Evolutionary conservation across 2,797 vertebrate species (phyloP), one percentile per base, ranked within the genome.

Genomic region (Diplodus sargus): DNA sequence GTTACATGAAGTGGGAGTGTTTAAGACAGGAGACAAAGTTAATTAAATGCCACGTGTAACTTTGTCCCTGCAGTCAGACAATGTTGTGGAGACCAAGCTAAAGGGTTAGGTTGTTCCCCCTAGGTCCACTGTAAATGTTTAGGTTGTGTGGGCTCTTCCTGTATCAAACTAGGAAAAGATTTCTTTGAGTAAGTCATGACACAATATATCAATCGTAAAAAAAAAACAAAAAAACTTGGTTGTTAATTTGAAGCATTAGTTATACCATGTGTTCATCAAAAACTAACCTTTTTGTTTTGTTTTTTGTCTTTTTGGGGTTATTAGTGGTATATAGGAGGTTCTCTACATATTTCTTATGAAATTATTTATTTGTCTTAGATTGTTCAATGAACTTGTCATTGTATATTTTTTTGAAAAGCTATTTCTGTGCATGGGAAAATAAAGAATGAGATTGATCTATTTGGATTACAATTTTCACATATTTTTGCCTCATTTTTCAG

Each of bases 341-440:
- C 52, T 78, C 61, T 73, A 68, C 39, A 84, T 82, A 68, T 74
- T 89, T 90, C 61, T 81, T 87, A 84, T 76, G 49, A 86, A 70
- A 68, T 69, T 85, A 88, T 91, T 91, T 92, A 91, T 92, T 88
- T 86, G 75, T 87, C 73, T 86, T 84, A 88, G 60, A 70, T 77
- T 82, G 70, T 79, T 74, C 76, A 83, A 87, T 79, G 15, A 79
- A 79, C 4, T 49, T 88, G 65, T 84, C 66, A 71, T 85, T 88
- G 84, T 75, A 84, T 87, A 90, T 93, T 90, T 76, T 39, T 85
- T 91, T 83, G 45, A 80, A 91, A 77, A 87, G 30, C 10, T 70
- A 76, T 87, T 91, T 86, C 61, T 87, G 76, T 87, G 89, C 87
- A 89, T 91, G 88, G 53, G 74, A 78, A 74, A 93, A 92, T 90